phyloP scores from a whole-genome alignment of 2,797 vertebrate genomes.

The Pristis pectinata region DNA sequence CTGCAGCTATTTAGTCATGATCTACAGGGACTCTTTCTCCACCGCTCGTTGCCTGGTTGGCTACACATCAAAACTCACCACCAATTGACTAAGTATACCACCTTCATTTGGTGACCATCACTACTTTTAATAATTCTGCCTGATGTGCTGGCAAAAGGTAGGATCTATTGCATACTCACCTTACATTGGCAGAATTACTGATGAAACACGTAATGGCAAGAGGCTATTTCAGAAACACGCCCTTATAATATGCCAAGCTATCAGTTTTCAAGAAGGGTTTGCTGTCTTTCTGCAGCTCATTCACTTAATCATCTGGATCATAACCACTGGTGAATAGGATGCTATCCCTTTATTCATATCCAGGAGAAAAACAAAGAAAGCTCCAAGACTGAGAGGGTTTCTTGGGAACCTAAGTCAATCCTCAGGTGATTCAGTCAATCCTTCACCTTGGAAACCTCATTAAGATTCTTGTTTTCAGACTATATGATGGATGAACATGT shows the following conservation, averaged over 20 bases:
- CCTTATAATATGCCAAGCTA: background rate
- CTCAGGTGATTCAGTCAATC: background rate
- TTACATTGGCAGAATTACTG: background rate
- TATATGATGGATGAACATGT: background rate
- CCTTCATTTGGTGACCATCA: background rate
- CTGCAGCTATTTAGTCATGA: background rate
- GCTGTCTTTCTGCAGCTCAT: background rate
- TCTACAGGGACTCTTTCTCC: background rate
- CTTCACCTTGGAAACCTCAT: background rate
- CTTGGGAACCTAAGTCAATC: background rate
- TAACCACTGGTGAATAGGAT: background rate
- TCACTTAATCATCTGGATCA: background rate
- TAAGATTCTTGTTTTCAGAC: background rate
- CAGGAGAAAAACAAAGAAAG: background rate
- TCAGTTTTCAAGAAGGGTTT: background rate
- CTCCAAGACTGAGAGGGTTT: background rate
- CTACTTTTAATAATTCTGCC: background rate
- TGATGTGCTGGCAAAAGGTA: background rate
- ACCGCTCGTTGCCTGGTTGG: background rate
- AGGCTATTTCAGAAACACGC: background rate
- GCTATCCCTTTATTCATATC: background rate
- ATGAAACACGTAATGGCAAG: background rate
- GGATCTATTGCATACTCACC: background rate
- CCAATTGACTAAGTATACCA: background rate
- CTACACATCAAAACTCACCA: background rate